Percentiles rank a stretch among this genome's conserved stretches.
These are phyloP conservation scores for Meloidogyne chitwoodi DNA, from an alignment of 1,140 invertebrate species.

Conservation along the genomic window DNA sequence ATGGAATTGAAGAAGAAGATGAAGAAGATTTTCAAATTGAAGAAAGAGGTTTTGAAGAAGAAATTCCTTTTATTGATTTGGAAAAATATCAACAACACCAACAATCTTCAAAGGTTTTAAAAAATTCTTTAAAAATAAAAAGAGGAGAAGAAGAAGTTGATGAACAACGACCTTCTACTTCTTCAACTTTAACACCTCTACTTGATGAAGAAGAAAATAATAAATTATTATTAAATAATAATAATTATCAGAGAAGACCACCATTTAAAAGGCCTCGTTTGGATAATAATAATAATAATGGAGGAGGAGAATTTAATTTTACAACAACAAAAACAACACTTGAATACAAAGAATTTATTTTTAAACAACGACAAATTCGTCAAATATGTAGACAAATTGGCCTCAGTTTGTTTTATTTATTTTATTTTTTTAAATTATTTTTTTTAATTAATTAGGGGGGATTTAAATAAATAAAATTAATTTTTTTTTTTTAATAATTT, in stretches of 20 bases:
- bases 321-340: not conserved
- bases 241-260: not conserved
- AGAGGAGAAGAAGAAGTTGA: not conserved
- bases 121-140: not conserved
- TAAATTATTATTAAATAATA: not conserved
- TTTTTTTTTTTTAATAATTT: constrained; percentile 1
- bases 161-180: not conserved
- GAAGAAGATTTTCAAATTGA: not conserved
- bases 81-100: not conserved
- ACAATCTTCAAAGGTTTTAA: not conserved
- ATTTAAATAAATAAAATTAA: not conserved
- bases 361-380: constrained; percentile 13
- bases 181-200: not conserved
- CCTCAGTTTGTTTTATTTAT: not conserved
- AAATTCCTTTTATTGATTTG: not conserved
- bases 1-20: not conserved
- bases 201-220: not conserved
- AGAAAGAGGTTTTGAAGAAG: not conserved
- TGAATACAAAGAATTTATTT: not conserved
- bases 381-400: constrained; percentile 3
- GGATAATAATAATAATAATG: not conserved
- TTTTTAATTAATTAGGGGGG: not conserved
- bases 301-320: not conserved
- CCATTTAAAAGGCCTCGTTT: not conserved
- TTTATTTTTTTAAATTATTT: not conserved